Conservation (phyloP, 2,888 invertebrate genomes). For the Melieria crassipennis region DNA sequence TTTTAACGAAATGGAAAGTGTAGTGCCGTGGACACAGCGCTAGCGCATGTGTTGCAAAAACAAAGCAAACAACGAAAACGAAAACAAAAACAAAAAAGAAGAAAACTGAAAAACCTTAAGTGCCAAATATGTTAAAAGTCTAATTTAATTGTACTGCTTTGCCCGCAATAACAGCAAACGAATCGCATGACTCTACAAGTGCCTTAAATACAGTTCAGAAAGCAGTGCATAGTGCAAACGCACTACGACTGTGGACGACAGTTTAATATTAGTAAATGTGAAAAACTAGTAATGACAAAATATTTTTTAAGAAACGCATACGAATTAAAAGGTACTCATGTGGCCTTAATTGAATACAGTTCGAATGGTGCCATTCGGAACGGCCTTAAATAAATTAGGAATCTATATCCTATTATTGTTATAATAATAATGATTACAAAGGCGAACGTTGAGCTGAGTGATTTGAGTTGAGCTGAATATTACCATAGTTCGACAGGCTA, state of each 20-base stretch:
- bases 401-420: too few relatives aligned
- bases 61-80: not conserved
- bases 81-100: not conserved
- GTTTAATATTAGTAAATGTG: not conserved
- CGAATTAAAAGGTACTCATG: constrained; percentile 20
- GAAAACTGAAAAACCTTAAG: not conserved
- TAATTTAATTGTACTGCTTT: too few relatives aligned
- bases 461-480: too few relatives aligned
- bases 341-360: not conserved
- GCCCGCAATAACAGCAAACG: not conserved
- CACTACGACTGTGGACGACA: not conserved
- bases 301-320: constrained; percentile 18
- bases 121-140: too few relatives aligned
- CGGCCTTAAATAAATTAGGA: too few relatives aligned
- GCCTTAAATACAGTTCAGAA: constrained; percentile 24
- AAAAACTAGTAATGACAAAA: constrained; percentile 22
- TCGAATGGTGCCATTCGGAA: too few relatives aligned
- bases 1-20: constrained; percentile 15
- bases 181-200: constrained; percentile 23
- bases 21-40: too few relatives aligned
- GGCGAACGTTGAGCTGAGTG: too few relatives aligned
- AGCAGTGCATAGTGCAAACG: not conserved
- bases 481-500: too few relatives aligned
- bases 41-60: not conserved
- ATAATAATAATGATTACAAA: too few relatives aligned